phyloP scores from a whole-genome alignment of 2,888 invertebrate genomes.

The Caenorhabditis plicata region DNA sequence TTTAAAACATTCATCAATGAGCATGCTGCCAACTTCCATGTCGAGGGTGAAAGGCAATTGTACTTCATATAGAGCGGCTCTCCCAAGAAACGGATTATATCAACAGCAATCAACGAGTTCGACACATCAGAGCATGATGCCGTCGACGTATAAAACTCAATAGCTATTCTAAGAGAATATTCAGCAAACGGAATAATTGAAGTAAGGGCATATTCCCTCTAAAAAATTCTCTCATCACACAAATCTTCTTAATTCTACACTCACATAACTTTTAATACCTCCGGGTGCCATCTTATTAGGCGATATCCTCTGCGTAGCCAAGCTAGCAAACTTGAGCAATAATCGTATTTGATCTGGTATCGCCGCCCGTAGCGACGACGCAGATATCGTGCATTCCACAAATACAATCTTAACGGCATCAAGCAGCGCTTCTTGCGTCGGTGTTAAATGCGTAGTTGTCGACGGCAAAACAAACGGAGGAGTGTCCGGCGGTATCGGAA shows the following conservation, averaged over 20 bases:
- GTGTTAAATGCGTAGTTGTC: constrained; percentile 79
- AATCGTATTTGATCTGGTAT: constrained; percentile 68
- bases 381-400: constrained; percentile 69
- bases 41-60: constrained; percentile 77
- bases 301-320: constrained; percentile 42
- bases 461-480: constrained; percentile 78
- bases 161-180: constrained; percentile 76
- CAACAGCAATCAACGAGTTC: constrained; percentile 75
- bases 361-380: constrained; percentile 32
- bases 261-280: constrained; percentile 40
- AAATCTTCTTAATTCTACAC: constrained; percentile 1
- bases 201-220: constrained; percentile 78
- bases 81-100: constrained; percentile 75
- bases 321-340: constrained; percentile 66
- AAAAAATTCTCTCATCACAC: too few species aligned
- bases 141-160: constrained; percentile 77
- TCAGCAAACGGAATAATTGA: constrained; percentile 86
- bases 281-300: constrained; percentile 27
- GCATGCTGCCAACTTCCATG: constrained; percentile 81
- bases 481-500: constrained; percentile 80
- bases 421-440: constrained; percentile 81
- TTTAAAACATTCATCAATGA: constrained; percentile 79
- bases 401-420: constrained; percentile 85
- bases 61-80: constrained; percentile 80
- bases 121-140: constrained; percentile 77